Conservation (phyloP, 1,140 invertebrate species). For the Wasmannia auropunctata region DNA sequence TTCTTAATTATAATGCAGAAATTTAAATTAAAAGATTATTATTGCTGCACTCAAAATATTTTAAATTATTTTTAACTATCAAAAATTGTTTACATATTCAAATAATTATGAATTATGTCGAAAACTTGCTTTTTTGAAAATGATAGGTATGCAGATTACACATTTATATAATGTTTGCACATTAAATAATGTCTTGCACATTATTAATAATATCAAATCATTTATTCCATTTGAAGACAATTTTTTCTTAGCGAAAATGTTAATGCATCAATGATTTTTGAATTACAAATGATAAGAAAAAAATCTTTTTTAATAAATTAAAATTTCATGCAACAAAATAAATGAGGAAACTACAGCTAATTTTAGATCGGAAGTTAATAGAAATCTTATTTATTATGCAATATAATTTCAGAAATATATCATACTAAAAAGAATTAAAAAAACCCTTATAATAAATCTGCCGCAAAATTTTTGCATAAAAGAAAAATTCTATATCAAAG, state of each 20-base stretch:
- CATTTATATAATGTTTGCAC: too few relatives aligned
- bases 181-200: too few relatives aligned
- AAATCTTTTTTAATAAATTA: not conserved
- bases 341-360: not conserved
- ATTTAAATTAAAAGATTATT: too few relatives aligned
- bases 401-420: not conserved
- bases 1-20: too few relatives aligned
- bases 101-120: too few relatives aligned
- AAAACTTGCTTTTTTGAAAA: too few relatives aligned
- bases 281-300: not conserved
- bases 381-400: not conserved
- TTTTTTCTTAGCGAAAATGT: not conserved
- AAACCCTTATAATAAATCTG: not conserved
- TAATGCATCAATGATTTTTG: not conserved
- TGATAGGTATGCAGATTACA: too few relatives aligned
- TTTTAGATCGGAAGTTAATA: not conserved
- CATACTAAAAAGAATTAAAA: not conserved
- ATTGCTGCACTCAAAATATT: too few relatives aligned
- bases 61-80: too few relatives aligned
- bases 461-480: not conserved
- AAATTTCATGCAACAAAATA: not conserved
- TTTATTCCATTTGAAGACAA: not conserved
- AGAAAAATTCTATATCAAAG: not conserved
- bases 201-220: not conserved
- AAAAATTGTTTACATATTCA: too few relatives aligned